These are phyloP conservation scores for Neoniphon sammara DNA, from an alignment of 2,797 vertebrate genomes.

Conservation along the genomic window DNA sequence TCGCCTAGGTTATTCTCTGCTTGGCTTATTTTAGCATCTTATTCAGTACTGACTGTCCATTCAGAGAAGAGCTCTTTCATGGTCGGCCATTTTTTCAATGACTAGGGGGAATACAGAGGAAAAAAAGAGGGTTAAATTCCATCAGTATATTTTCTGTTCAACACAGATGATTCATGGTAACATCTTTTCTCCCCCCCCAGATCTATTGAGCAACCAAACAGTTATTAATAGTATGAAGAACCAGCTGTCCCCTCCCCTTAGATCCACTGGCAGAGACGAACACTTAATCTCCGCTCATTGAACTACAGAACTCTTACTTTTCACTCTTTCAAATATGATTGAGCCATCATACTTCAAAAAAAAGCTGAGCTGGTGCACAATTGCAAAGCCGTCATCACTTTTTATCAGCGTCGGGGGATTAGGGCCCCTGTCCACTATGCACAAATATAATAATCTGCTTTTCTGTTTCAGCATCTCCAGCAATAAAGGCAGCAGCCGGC, in stretches of 20 bases:
- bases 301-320: conserved; percentile 27
- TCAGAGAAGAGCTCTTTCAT: not conserved
- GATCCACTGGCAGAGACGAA: conserved; percentile 55
- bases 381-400: conserved; percentile 20
- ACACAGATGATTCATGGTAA: conserved; percentile 29
- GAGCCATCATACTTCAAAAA: conserved; percentile 22
- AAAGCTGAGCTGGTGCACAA: conserved; percentile 29
- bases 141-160: conserved; percentile 32
- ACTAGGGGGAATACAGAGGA: not conserved
- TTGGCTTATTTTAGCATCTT: not conserved
- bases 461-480: conserved; percentile 40
- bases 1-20: not conserved
- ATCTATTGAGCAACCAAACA: conserved; percentile 22
- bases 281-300: conserved; percentile 54
- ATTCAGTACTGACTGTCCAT: not conserved
- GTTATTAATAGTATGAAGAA: not conserved
- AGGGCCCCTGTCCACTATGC: conserved; percentile 21
- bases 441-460: conserved; percentile 42
- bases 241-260: conserved; percentile 10
- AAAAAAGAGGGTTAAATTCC: conserved; percentile 33
- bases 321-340: conserved; percentile 37
- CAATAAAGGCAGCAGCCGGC: conserved; percentile 38
- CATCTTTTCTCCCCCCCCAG: conserved; percentile 32
- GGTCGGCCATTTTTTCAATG: conserved; percentile 11
- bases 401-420: conserved; percentile 29